Evolutionary conservation across 2,888 invertebrate species (phyloP).

Genomic region (Chaetogeoica ovagalla): DNA sequence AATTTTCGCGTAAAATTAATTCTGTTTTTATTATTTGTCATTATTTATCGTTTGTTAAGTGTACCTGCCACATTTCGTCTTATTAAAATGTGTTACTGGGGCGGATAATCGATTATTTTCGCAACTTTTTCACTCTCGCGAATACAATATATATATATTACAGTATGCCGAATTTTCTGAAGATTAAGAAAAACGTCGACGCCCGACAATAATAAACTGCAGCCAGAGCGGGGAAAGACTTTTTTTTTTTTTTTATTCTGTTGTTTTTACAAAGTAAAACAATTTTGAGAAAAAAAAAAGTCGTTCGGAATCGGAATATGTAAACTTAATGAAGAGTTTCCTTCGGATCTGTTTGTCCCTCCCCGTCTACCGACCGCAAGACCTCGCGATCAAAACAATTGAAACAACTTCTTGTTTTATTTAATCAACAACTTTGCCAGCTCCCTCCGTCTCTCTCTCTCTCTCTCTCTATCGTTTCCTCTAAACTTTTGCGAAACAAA

Average conservation of each 20-base stretch:
- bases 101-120: background rate
- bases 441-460: background rate
- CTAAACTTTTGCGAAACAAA: slow-evolving; percentile 38
- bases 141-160: background rate
- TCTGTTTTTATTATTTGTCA: too few species aligned
- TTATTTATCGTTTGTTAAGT: too few species aligned
- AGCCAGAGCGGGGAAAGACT: background rate
- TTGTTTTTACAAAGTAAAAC: slow-evolving; percentile 47
- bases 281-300: slow-evolving; percentile 29
- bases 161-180: background rate
- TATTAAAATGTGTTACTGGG: too few species aligned
- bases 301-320: slow-evolving; percentile 33
- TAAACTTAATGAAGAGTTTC: slow-evolving; percentile 51
- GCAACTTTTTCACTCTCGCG: background rate
- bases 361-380: slow-evolving; percentile 25
- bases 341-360: background rate
- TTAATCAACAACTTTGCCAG: slow-evolving; percentile 50
- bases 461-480: slow-evolving; percentile 1
- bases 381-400: slow-evolving; percentile 47
- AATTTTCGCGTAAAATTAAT: too few species aligned
- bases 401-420: slow-evolving; percentile 50
- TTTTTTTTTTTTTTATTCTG: background rate
- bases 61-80: background rate
- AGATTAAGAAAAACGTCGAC: slow-evolving; percentile 14
- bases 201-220: slow-evolving; percentile 13